These are phyloP conservation scores for Pentamera pediparva DNA, from an alignment of 53 echinoderm and acorn worm genomes.

Conservation along the genomic window DNA sequence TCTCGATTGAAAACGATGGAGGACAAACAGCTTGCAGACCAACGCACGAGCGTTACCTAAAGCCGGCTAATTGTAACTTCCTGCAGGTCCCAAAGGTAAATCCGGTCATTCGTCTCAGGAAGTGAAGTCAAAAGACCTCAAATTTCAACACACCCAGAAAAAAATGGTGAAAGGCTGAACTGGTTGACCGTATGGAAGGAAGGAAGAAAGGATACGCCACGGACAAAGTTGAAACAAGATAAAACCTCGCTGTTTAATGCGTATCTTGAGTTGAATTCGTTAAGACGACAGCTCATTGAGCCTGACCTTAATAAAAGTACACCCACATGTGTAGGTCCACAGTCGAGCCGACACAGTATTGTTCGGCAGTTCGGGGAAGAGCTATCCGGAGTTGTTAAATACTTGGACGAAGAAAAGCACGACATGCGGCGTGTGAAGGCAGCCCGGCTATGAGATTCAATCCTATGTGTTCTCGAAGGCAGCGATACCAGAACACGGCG, in stretches of 20 bases:
- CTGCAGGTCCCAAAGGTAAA: background rate
- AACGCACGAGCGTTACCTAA: too few relatives aligned
- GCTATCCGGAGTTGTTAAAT: slow-evolving; percentile 28
- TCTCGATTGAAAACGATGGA: too few relatives aligned
- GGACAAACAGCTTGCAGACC: too few relatives aligned
- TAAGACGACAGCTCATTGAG: slow-evolving; percentile 45
- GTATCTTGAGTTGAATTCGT: slow-evolving; percentile 34
- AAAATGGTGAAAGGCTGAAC: too few relatives aligned
- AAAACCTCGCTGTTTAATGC: slow-evolving; percentile 22
- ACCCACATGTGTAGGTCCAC: too few relatives aligned
- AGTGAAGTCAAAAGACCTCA: too few relatives aligned
- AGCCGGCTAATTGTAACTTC: background rate
- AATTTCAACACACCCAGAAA: too few relatives aligned
- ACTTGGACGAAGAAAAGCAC: slow-evolving; percentile 27
- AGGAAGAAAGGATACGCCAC: background rate
- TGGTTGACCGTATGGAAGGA: background rate
- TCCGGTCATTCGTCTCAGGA: too few relatives aligned
- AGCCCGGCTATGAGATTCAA: background rate
- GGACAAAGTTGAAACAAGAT: slow-evolving; percentile 7
- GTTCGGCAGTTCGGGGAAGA: slow-evolving; percentile 51
- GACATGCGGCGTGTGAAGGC: background rate
- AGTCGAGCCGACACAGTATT: slow-evolving; percentile 22
- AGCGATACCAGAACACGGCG: background rate
- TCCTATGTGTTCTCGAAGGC: background rate
- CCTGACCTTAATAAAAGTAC: slow-evolving; percentile 41